These are phyloP conservation scores for Cydia fagiglandana DNA, from an alignment of 1,140 invertebrate genomes.

Conservation along the genomic window DNA sequence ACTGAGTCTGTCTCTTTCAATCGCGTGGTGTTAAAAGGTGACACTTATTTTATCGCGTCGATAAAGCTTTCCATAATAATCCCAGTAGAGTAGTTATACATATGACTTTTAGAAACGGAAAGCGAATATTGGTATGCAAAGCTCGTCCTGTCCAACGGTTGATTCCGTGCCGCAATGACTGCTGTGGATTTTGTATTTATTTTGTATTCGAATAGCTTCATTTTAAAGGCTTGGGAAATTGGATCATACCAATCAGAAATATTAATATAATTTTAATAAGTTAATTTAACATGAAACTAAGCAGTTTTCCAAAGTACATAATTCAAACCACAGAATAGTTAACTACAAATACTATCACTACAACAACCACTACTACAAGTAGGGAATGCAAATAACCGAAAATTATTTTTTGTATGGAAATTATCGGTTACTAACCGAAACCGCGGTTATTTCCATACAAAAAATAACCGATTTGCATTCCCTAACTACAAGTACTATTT, in stretches of 20 bases:
- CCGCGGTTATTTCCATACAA: too few species aligned
- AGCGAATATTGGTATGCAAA: slow-evolving; percentile 20
- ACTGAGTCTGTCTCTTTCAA: too few species aligned
- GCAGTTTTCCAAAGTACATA: neutral
- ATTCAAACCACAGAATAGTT: too few species aligned
- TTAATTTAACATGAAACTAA: neutral
- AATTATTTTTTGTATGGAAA: too few species aligned
- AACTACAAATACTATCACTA: too few species aligned
- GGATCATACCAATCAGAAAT: neutral
- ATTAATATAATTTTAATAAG: neutral
- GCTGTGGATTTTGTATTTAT: slow-evolving; percentile 28
- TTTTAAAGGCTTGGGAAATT: slow-evolving; percentile 8
- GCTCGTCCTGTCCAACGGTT: slow-evolving; percentile 25
- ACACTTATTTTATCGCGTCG: too few species aligned
- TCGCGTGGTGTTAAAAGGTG: too few species aligned
- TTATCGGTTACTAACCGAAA: too few species aligned
- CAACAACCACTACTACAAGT: too few species aligned
- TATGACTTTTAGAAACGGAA: neutral
- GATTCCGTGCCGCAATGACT: slow-evolving; percentile 23
- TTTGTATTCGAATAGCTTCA: slow-evolving; percentile 19
- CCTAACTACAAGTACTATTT: too few species aligned
- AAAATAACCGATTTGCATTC: too few species aligned
- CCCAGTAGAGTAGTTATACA: neutral
- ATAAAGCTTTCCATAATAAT: neutral
- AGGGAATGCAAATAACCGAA: too few species aligned